Evolutionary conservation across 2,113 vertebrate species (phyloP), one percentile per base, ranked within the genome.

Genomic region (Chionodraco myersi): DNA sequence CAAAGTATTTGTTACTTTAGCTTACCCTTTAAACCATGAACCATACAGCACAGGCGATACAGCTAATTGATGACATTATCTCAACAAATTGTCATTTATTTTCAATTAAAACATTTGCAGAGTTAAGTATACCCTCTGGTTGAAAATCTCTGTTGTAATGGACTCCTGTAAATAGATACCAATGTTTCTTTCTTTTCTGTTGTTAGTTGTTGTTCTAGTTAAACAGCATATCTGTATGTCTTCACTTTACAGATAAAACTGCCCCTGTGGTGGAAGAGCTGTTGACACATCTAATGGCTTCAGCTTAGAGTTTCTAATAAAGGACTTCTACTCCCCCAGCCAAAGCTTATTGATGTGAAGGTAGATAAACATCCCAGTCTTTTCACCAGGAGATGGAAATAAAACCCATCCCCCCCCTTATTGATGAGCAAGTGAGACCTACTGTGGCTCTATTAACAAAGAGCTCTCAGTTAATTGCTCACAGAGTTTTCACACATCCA

Each of bases 381-480:
- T 89, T 91, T 87, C 87, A 94, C 86, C 90, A 93, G 87, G 86
- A 82, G 83, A 88, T 93, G 84, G 83, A 93, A 93, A 93, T 94
- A 92, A 93, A 92, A 89, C 86, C 83, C 91, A 65, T 68, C 86
- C 92, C 93, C 93, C 26, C 92, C 88, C 86, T 91, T 92, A 91
- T 93, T 93, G 94, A 94, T 92, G 92, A 92, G 88, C 89, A 81
- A 92, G 81, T 88, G 88, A 91, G 89, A 93, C 90, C 90, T 75
- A 91, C 93, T 94, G 90, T 85, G 90, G 92, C 72, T 93, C 91
- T 88, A 91, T 91, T 90, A 92, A 94, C 91, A 94, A 93, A 94
- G 92, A 92, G 68, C 88, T 78, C 80, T 88, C 87, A 91, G 91
- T 94, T 92, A 92, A 92, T 90, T 86, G 91, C 88, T 91, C 83